A percentile compares a stretch with the other conserved stretches of the same genome.
These are phyloP conservation scores for Zapornia atra DNA, from an alignment of 2,113 vertebrate genomes.

Conservation along the genomic window DNA sequence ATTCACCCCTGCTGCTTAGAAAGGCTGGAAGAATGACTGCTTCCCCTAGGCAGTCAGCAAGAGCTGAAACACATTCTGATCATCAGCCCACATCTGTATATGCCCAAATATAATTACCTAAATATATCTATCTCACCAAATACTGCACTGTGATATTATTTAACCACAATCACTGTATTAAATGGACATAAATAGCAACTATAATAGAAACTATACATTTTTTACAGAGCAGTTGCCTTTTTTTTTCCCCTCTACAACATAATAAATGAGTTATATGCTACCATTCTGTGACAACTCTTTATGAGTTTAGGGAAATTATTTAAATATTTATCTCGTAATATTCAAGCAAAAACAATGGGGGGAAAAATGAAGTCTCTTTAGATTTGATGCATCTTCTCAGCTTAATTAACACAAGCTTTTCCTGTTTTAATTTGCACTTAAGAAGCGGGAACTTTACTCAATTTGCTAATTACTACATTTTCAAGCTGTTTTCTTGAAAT, in stretches of 20 bases:
- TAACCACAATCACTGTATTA: neutral
- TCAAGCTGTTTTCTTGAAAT: slow-evolving; percentile 76
- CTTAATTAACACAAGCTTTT: slow-evolving; percentile 72
- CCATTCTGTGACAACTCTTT: neutral
- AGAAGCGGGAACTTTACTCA: slow-evolving; percentile 78
- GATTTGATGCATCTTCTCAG: slow-evolving; percentile 41
- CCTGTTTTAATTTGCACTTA: slow-evolving; percentile 79
- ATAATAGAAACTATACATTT: neutral
- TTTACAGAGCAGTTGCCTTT: neutral
- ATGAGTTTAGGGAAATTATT: neutral
- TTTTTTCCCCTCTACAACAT: neutral
- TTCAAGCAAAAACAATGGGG: neutral
- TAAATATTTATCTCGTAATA: neutral
- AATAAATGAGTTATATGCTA: neutral
- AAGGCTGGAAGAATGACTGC: neutral
- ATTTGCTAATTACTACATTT: slow-evolving; percentile 83
- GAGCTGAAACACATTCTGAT: neutral
- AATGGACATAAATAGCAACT: neutral
- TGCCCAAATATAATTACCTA: neutral
- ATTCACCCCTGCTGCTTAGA: neutral
- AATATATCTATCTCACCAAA: neutral
- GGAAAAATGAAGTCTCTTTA: slow-evolving; percentile 21
- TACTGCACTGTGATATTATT: neutral
- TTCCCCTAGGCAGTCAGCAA: neutral
- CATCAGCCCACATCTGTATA: neutral